Conservation (phyloP, 2,797 vertebrate genomes). For the Salarias fasciatus region DNA sequence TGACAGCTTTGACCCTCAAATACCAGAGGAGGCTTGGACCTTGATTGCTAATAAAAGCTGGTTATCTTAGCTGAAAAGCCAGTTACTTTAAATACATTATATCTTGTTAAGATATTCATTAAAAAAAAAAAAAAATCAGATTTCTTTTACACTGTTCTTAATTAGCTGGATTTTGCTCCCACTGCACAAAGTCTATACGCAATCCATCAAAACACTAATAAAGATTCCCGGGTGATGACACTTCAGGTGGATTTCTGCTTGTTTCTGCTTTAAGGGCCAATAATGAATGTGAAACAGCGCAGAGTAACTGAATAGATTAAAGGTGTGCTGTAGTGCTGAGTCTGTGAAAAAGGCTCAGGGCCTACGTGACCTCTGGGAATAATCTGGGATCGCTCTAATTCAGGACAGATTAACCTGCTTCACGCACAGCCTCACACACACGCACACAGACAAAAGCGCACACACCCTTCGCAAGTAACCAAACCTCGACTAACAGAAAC, state of each 20-base stretch:
- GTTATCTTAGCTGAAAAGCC: constrained; percentile 4
- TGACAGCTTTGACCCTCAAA: constrained; percentile 40
- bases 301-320: constrained; percentile 35
- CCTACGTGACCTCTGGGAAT: constrained; percentile 81
- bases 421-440: constrained; percentile 46
- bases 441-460: constrained; percentile 11
- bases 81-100: neutral
- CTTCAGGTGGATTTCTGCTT: too few species aligned
- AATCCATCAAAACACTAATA: too few species aligned
- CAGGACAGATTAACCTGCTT: constrained; percentile 79
- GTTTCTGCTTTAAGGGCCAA: neutral
- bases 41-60: constrained; percentile 19
- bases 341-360: constrained; percentile 68
- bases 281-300: constrained; percentile 2
- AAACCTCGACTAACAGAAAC: constrained; percentile 19
- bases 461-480: neutral
- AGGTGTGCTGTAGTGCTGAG: constrained; percentile 74
- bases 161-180: neutral
- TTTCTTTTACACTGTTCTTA: neutral
- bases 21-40: constrained; percentile 29
- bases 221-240: too few species aligned
- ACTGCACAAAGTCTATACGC: too few species aligned
- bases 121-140: too few species aligned
- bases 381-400: constrained; percentile 84
- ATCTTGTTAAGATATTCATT: neutral